Base-by-base conservation (phyloP, 2,888 invertebrate species). In the Sussaba pulchella region DNA sequence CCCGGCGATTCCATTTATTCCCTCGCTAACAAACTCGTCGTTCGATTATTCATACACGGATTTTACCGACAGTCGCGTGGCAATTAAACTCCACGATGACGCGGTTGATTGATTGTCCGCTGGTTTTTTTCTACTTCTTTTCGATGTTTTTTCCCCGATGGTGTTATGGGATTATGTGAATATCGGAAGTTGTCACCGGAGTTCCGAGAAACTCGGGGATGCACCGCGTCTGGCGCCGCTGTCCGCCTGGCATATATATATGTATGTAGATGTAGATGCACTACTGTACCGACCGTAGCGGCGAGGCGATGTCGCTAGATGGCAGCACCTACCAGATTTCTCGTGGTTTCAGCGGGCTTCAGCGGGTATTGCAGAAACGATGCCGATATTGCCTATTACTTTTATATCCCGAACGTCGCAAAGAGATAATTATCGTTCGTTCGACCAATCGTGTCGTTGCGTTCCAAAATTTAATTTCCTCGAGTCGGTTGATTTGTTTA, bases 291-390 rank as follows among this genome's bases (percentile, higher is more conserved):
- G 31, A 52, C 21, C 12, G 31, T 45, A 1, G 6, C 12, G 47
- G 0, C 8, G 17, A 12, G 8, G 66, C 17, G n/a, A n/a, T n/a
- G n/a, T n/a, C 21, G 66, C n/a, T 3, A 19, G 66, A 57, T 74
- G 74, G 74, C 74, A 39, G 39, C 66, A 74, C 57, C 12, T 12
- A n/a, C 9, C 57, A 10, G 6, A 9, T 24, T 19, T 17, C 26
- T n/a, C n/a, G n/a, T n/a, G n/a, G n/a, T n/a, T n/a, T 31, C 14
- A 4, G 4, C 47, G 47, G 57, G 17, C 6, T 17, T 59, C 36
- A 2, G 36, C 14, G 17, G 57, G 12, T 52, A 52, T 24, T 24
- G 24, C 52, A 57, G 31, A 31, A 14, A 57, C 14, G 31, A 9
- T 6, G 31, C n/a, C 31, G 57, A 57, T 0, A 10, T 17, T 10